Evolutionary conservation across 2,797 vertebrate genomes (phyloP).

Genomic region (Melanogrammus aeglefinus): DNA sequence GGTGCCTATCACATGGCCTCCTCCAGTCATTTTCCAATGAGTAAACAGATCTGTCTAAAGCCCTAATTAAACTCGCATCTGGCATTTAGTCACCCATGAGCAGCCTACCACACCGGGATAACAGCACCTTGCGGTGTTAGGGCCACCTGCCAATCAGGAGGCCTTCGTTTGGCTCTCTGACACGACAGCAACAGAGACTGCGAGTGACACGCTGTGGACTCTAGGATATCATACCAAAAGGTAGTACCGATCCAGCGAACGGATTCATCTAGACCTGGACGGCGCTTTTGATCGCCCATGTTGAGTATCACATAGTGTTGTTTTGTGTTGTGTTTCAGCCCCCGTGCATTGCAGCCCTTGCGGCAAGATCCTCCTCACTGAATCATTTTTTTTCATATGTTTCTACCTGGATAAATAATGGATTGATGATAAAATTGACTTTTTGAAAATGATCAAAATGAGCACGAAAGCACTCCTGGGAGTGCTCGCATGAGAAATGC

Average conservation of each 20-base stretch:
- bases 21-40: slow-evolving; percentile 32
- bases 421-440: background rate
- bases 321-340: background rate
- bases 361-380: background rate
- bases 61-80: slow-evolving; percentile 52
- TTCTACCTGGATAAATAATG: background rate
- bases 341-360: background rate
- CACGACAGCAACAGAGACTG: background rate
- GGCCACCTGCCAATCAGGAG: slow-evolving; percentile 30
- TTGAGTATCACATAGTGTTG: background rate
- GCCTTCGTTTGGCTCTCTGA: background rate
- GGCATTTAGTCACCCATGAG: slow-evolving; percentile 57
- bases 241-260: background rate
- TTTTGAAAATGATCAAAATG: no score
- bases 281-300: background rate
- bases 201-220: background rate
- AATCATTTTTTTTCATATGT: background rate
- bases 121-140: slow-evolving; percentile 40
- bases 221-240: background rate
- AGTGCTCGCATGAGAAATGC: no score
- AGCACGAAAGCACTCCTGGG: no score
- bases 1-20: slow-evolving; percentile 17
- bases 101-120: slow-evolving; percentile 47
- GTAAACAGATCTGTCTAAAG: slow-evolving; percentile 51
- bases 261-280: background rate